Evolutionary conservation across 2,113 vertebrate species (phyloP).

Genomic region (Nettapus auritus): DNA sequence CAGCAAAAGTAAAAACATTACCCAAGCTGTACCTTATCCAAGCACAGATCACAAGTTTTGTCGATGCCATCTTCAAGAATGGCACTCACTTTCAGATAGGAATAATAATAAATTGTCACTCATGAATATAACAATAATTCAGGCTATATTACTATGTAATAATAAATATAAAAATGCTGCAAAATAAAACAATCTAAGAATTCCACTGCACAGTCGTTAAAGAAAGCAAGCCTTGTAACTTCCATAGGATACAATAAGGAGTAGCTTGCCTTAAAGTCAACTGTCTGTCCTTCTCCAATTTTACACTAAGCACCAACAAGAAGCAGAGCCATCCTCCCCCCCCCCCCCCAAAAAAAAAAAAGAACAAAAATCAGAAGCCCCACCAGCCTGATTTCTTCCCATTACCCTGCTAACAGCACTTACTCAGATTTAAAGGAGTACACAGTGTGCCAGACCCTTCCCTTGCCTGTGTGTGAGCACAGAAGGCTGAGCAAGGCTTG

Average conservation of each 20-base stretch:
- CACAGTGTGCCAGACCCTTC: background rate
- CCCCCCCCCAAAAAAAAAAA: background rate
- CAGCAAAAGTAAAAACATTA: background rate
- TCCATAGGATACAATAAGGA: background rate
- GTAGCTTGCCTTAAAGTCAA: background rate
- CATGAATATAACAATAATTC: background rate
- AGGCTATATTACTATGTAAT: background rate
- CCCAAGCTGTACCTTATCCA: background rate
- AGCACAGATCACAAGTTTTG: background rate
- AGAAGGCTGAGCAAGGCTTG: background rate
- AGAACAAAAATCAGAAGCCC: background rate
- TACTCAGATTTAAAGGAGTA: background rate
- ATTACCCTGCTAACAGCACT: background rate
- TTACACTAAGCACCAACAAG: background rate
- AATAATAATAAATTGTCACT: background rate
- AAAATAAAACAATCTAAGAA: background rate
- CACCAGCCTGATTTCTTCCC: background rate
- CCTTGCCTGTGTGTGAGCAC: background rate
- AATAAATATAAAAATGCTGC: background rate
- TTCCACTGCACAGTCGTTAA: background rate
- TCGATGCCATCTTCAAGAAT: background rate
- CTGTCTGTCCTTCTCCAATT: rapidly evolving
- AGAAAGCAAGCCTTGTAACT: background rate
- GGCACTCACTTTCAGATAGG: background rate
- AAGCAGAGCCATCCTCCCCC: background rate